Evolutionary conservation across 2,797 vertebrate genomes (phyloP), one percentile per base, ranked within the genome.

Genomic region (Brotogeris chrysoptera): DNA sequence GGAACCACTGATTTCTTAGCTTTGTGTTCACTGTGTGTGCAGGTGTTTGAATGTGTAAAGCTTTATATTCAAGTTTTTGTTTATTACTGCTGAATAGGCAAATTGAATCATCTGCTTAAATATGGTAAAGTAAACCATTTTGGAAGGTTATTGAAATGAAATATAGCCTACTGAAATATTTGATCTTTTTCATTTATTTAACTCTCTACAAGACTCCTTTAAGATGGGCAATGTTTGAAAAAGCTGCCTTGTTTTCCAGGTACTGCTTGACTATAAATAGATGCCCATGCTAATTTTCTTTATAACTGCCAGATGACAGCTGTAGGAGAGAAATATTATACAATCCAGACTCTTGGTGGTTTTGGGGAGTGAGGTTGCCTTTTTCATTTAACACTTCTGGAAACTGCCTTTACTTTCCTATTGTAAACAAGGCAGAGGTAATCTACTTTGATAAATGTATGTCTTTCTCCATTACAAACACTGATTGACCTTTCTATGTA

Each of bases 391-490:
- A 4, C 55, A 23, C 11, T 28, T 86, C 61, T 86, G 32, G n/a
- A 90, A 87, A 32, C 9, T 68, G 21, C 4, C 6, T 78, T 92
- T 94, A 72, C 27, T 30, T 83, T 91, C 41, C 44, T 53, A 32
- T 16, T 80, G 32, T 76, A 92, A 93, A 83, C 4, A 50, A 90
- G 21, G 30, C 57, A 27, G 36, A 83, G 78, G 39, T 17, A 87
- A 90, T 50, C 41, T 27, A 17, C 16, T 63, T 78, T 30, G 65
- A 78, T 74, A 91, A 88, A 91, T 18, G 17, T 13, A 21, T 63
- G 38, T 66, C 43, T 83, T 83, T 88, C 65, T 79, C 85, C 34
- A 63, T 88, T 65, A 80, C n/a, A 83, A 70, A 76, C 24, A 69
- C 10, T 11, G 4, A 43, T 28, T 44, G 46, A 63, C n/a, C 66